Base-by-base conservation (phyloP, 1,140 invertebrate species). In the Diprion similis region DNA sequence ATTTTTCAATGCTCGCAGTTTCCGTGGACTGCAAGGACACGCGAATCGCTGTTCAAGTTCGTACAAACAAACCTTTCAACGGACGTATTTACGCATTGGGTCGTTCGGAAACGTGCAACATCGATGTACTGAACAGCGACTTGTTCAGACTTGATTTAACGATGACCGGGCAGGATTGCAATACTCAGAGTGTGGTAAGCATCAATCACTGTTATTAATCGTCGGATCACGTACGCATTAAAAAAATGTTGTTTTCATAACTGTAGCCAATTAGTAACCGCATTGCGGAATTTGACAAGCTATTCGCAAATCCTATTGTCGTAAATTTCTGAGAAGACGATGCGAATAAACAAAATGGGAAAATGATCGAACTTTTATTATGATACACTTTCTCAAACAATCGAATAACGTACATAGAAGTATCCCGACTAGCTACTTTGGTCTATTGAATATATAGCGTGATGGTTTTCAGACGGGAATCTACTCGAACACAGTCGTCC, bases 1-100 rank as follows among this genome's bases (percentile, higher is more conserved):
- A 68, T 66, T 48, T 74, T 72, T 73, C 59, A 51, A 37, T 37
- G 24, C 73, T 89, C 89, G 24, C 87, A 97, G 97, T 98, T 66
- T 94, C 95, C 46, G 96, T 98, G 1, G 94, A 97, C 82, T 98
- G 97, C 88, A 98, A 97, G 84, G 97, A 98, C 84, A 97, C 96
- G 10, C 91, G 95, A 79, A 98, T 98, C 78, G 95, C 96, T 0
- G 95, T 98, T 1, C 95, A 96, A 88, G 96, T 98, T 4, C 90
- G 94, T 74, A 97, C 96, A 7, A 97, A 97, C 86, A 95, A 96
- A 79, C 95, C 96, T 10, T 98, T 98, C 90, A 98, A 97, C 80
- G 97, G 97, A 6, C 92, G 97, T 73, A 96, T 98, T 84, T 98
- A 98, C 82, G 96, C 96, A 37, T 87, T 98, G 76, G 97, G 96